Evolutionary conservation across 2,113 vertebrate genomes (phyloP), one percentile per base, ranked within the genome.

Genomic region (Caretta caretta): DNA sequence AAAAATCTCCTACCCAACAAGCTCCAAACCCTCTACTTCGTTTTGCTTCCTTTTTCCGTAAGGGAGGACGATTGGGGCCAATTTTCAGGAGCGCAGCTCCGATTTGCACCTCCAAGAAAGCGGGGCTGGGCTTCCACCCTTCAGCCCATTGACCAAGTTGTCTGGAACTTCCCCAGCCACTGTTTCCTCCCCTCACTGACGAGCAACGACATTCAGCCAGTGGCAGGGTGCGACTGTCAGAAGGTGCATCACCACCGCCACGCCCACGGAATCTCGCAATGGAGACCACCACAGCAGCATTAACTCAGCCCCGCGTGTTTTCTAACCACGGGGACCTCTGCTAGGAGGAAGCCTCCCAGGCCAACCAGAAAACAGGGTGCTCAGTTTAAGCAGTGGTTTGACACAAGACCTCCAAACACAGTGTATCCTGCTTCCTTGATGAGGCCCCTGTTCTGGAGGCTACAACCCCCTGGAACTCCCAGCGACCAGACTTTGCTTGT

Each of bases 21-120:
- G 24, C 42, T 46, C 22, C 42, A 27, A 78, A 78, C 8, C 75
- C 75, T 42, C 24, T 5, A 14, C 75, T 27, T 42, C 11, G 4
- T 78, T 48, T 78, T 12, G 75, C 42, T 27, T 42, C 65, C 10
- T 46, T 46, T 13, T 25, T 25, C 72, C 90, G 82, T 92, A 81
- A 81, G 59, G 84, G 97, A 96, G 8, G 8, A 65, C 3, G 16
- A n/a, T 4, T 59, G 62, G 62, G 31, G 62, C 17, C 35, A 10
- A 38, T 20, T n/a, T 22, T 20, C 35, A 72, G n/a, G n/a, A 10
- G 65, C 8, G n/a, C 19, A 2, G 19, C 65, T 72, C 62, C 8
- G 7, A n/a, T 96, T 90, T 96, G 92, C 24, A 16, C 24, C 25
- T 78, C 38, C 75, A 46, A 48, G 12, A 46, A 46, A 78, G 24